These are phyloP conservation scores for Etheostoma cragini DNA, from an alignment of 2,113 vertebrate genomes.

Conservation along the genomic window DNA sequence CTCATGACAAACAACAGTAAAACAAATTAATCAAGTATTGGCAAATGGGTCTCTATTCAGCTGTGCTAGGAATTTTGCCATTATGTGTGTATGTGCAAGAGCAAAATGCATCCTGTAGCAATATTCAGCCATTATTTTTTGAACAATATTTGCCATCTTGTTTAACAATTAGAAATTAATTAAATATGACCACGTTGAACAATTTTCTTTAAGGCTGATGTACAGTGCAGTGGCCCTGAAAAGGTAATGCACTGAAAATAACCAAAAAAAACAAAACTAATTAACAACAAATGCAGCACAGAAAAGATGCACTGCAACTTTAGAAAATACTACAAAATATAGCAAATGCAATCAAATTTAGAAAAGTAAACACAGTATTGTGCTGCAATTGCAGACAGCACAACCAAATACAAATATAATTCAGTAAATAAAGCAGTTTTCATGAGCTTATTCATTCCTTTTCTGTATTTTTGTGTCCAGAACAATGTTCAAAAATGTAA, in stretches of 20 bases:
- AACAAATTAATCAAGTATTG: constrained; percentile 77
- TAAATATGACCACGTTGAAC: not conserved
- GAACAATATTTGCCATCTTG: constrained; percentile 1
- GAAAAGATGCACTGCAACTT: not conserved
- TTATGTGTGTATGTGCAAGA: constrained; percentile 19
- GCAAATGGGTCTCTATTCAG: constrained; percentile 66
- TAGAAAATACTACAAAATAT: not conserved
- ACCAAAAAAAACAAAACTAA: not conserved
- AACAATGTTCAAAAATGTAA: not conserved
- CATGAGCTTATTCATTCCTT: not conserved
- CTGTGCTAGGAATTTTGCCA: constrained; percentile 37
- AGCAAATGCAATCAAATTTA: too few relatives aligned
- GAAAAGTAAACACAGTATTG: too few relatives aligned
- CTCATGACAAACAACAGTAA: constrained; percentile 65
- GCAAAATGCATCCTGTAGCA: constrained; percentile 1
- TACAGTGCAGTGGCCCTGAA: not conserved
- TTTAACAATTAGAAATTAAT: constrained; percentile 14
- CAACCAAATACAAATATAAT: not conserved
- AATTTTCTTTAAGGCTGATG: not conserved
- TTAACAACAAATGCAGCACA: not conserved
- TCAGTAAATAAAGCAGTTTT: not conserved
- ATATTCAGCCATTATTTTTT: not conserved
- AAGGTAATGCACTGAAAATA: not conserved
- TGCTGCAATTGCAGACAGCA: not conserved
- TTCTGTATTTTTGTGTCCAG: not conserved